phyloP scores from a whole-genome alignment of 2,797 vertebrate species.

The Adelosebastes latens region DNA sequence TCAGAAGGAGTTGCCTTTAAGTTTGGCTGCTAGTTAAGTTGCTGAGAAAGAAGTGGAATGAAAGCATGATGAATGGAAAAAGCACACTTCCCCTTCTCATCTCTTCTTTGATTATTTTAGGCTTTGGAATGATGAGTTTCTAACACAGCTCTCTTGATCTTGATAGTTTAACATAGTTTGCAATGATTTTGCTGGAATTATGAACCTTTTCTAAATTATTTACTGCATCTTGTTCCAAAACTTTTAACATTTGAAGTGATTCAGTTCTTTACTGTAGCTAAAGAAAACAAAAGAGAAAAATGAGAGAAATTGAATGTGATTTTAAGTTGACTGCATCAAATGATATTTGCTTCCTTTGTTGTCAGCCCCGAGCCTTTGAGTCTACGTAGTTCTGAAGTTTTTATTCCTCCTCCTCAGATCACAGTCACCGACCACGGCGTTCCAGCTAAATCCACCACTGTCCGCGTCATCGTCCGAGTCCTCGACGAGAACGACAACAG shows the following conservation, averaged over 20 bases:
- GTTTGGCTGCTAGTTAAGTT: slow-evolving; percentile 52
- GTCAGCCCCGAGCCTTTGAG: neutral
- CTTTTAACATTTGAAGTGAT: neutral
- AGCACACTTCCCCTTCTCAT: neutral
- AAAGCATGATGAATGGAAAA: slow-evolving; percentile 15
- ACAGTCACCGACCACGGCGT: slow-evolving; percentile 90
- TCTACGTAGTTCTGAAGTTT: neutral
- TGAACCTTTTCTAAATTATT: neutral
- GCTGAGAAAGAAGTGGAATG: slow-evolving; percentile 17
- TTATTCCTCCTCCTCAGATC: slow-evolving; percentile 79
- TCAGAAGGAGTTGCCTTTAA: slow-evolving; percentile 48
- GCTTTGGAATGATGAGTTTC: slow-evolving; percentile 35
- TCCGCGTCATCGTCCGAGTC: slow-evolving; percentile 92
- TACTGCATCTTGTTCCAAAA: neutral
- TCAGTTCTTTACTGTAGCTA: neutral
- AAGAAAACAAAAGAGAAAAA: neutral
- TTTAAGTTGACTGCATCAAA: neutral
- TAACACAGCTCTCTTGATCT: slow-evolving; percentile 31
- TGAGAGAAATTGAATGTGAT: neutral
- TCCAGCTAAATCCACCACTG: slow-evolving; percentile 88
- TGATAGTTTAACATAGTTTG: slow-evolving; percentile 5
- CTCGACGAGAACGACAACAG: slow-evolving; percentile 97
- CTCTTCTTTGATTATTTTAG: slow-evolving; percentile 38
- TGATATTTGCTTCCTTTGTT: neutral
- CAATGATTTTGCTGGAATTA: neutral